phyloP scores from a whole-genome alignment of 2,797 vertebrate species.

The Remorina albescens region DNA sequence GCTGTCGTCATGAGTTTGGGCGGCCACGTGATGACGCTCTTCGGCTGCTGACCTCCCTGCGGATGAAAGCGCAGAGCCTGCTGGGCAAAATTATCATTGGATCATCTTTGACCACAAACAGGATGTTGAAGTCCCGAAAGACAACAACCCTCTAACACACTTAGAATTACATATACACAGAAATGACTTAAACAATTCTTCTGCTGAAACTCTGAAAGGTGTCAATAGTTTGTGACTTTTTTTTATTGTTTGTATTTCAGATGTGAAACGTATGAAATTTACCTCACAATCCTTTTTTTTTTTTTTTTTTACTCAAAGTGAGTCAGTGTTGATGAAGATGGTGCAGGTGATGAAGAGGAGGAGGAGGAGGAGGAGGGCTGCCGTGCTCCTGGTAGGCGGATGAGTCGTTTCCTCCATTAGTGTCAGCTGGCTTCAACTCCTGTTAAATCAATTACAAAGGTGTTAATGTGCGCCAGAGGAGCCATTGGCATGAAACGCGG shows the following conservation, averaged over 20 bases:
- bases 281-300: too few species aligned
- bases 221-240: too few species aligned
- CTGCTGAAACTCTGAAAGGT: too few species aligned
- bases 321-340: neutral
- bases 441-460: conserved; percentile 85
- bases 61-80: neutral
- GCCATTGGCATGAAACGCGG: conserved; percentile 61
- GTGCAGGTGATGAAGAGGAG: too few species aligned
- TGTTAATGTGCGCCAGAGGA: conserved; percentile 81
- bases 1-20: neutral
- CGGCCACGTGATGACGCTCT: conserved; percentile 55
- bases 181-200: too few species aligned
- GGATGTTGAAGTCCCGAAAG: neutral
- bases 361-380: neutral
- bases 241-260: too few species aligned
- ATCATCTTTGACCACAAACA: neutral
- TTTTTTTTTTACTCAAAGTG: too few species aligned
- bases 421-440: conserved; percentile 76
- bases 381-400: conserved; percentile 34
- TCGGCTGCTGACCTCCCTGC: too few species aligned
- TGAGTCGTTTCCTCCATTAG: conserved; percentile 82
- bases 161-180: neutral
- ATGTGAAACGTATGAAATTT: too few species aligned
- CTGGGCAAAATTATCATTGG: neutral
- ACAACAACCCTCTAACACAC: too few species aligned